Base-by-base conservation (phyloP, 1,140 invertebrate genomes). In the Hormaphis cornu region DNA sequence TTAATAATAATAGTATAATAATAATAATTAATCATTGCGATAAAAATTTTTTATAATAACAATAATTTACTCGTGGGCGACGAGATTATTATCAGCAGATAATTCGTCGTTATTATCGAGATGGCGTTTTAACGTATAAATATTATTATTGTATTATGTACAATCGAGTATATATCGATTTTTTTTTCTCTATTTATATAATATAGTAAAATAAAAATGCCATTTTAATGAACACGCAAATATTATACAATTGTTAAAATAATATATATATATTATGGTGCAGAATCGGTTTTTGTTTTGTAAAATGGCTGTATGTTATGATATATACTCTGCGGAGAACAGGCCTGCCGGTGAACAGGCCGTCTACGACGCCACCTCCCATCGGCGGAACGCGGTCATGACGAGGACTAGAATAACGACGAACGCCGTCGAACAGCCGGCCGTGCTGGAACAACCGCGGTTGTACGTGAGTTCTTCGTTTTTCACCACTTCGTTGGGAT, bases 401-500 rank as follows among this genome's bases (percentile, higher is more conserved):
- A 50, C 7, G 1, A 66, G 18, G 44, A 50, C 44, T 50, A 66
- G 44, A 50, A 50, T 8, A n/a, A n/a, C n/a, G 12, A 20, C 18
- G 28, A 63, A 48, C 10, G 20, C 14, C 28, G 28, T 28, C 14
- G 58, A 61, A 18, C 22, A 28, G 7, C 14, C 0, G 33, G 28
- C 42, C 3, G 44, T 10, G 4, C 26, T 16, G 50, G 61, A 56
- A 35, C 33, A 24, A 14, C 71, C 73, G 18, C 30, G 78, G 74
- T 81, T 85, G 74, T 89, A 90, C 26, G 89, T 91, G 72, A 93
- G 79, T 80, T 93, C 90, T 79, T 93, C 90, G 78, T 91, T 93
- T 80, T 93, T 93, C 73, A 93, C 89, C 73, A 93, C 90, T 79
- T 94, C 91, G 78, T 94, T 94, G 58, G 88, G 89, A 80, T 89